Evolutionary conservation across 2,113 vertebrate species (phyloP).

Genomic region (Fukomys damarensis): DNA sequence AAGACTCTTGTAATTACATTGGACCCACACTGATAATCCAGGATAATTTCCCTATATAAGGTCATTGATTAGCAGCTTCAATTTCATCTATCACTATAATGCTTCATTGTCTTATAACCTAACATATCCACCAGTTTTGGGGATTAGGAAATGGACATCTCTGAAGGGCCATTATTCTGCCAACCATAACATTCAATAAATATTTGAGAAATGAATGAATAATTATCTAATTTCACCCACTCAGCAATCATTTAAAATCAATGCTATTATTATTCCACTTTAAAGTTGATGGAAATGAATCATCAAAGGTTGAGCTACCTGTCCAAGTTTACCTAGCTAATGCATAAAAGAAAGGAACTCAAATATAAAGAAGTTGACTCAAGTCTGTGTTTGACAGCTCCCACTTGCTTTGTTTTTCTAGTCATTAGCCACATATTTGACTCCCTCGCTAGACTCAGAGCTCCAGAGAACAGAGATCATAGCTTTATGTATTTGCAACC

Average conservation of each 20-base stretch:
- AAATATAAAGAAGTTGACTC: not conserved
- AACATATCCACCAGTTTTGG: not conserved
- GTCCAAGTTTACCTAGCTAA: not conserved
- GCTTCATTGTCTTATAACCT: not conserved
- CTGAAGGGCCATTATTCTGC: not conserved
- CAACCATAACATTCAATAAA: not conserved
- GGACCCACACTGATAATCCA: not conserved
- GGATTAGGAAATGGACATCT: not conserved
- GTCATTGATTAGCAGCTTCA: not conserved
- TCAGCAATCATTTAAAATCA: not conserved
- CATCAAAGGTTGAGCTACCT: not conserved
- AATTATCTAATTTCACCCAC: conserved; percentile 6
- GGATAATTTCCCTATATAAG: not conserved
- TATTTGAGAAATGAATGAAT: not conserved
- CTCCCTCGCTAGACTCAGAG: not conserved
- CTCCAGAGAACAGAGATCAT: not conserved
- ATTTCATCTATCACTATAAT: not conserved
- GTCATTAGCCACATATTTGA: not conserved
- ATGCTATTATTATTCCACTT: not conserved
- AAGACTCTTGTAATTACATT: not conserved
- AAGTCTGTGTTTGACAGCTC: not conserved
- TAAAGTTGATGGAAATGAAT: not conserved
- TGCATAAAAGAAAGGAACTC: not conserved
- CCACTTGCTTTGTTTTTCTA: not conserved
- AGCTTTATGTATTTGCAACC: not conserved